Evolutionary conservation across 92 coral and sea anemone genomes (phyloP).

Genomic region (Zoanthus sociatus): DNA sequence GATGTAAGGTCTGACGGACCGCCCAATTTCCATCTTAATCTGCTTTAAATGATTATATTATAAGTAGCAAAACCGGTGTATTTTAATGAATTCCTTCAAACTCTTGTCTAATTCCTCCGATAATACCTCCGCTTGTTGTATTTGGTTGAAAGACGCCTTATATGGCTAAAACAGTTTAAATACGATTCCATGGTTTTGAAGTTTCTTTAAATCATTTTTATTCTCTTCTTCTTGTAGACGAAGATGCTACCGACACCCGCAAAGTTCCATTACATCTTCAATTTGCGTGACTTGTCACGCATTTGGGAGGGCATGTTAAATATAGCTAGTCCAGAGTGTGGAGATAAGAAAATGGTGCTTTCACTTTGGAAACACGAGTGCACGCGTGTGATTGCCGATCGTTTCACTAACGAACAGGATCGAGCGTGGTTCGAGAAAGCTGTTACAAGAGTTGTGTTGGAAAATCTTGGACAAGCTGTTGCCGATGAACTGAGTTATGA

Average conservation of each 20-base stretch:
- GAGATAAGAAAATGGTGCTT: conserved; percentile 65
- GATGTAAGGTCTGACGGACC: too few species aligned
- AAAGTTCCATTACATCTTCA: conserved; percentile 90
- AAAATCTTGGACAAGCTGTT: conserved; percentile 78
- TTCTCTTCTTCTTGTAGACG: conserved; percentile 38
- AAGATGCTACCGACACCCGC: conserved; percentile 95
- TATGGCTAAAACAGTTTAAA: too few species aligned
- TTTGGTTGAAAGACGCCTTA: too few species aligned
- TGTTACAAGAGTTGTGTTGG: conserved; percentile 65
- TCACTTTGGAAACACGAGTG: conserved; percentile 92
- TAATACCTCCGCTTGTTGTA: too few species aligned
- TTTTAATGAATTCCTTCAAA: too few species aligned
- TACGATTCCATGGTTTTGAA: too few species aligned
- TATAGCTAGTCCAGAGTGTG: conserved; percentile 78
- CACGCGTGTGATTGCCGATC: conserved; percentile 92
- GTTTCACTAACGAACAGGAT: conserved; percentile 87
- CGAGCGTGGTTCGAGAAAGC: conserved; percentile 86
- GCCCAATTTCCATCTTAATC: too few species aligned
- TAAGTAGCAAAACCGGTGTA: too few species aligned
- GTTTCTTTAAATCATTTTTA: background rate
- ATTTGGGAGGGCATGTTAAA: conserved; percentile 96
- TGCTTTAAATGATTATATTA: too few species aligned
- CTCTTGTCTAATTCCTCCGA: too few species aligned
- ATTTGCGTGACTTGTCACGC: conserved; percentile 92
- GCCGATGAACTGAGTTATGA: conserved; percentile 78